These are phyloP conservation scores for Crepidodera aurea DNA, from an alignment of 2,888 invertebrate species.

Conservation along the genomic window DNA sequence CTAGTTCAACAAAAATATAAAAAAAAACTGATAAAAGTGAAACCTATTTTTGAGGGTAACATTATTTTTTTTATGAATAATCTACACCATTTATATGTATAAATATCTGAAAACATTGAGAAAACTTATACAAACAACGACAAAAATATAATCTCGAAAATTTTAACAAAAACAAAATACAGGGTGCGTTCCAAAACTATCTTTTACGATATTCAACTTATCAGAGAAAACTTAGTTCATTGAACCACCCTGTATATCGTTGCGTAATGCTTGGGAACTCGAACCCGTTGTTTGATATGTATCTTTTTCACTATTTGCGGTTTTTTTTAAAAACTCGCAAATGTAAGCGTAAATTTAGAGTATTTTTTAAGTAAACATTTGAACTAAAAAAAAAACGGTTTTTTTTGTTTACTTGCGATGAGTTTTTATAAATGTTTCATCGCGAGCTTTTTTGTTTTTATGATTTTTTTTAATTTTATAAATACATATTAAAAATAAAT, in stretches of 20 bases:
- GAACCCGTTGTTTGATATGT: constrained; percentile 44
- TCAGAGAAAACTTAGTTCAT: background rate
- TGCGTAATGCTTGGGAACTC: constrained; percentile 34
- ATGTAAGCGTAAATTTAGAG: constrained; percentile 34
- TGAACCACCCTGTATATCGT: constrained; percentile 35
- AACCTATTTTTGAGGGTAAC: constrained; percentile 13
- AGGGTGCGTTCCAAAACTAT: background rate
- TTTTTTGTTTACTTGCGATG: constrained; percentile 44
- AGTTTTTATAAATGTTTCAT: constrained; percentile 54
- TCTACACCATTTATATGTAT: constrained; percentile 30
- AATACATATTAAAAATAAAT: constrained; percentile 31
- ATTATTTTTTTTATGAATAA: constrained; percentile 25
- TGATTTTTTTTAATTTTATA: constrained; percentile 45
- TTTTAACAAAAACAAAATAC: constrained; percentile 31
- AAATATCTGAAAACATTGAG: constrained; percentile 34
- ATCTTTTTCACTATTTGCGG: constrained; percentile 40
- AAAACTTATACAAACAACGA: constrained; percentile 35
- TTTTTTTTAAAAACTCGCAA: constrained; percentile 24
- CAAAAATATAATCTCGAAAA: constrained; percentile 29
- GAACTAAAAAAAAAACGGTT: constrained; percentile 46
- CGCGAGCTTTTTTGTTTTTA: constrained; percentile 40
- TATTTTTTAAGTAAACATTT: constrained; percentile 16
- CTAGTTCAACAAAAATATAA: background rate
- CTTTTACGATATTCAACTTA: background rate
- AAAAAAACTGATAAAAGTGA: too few relatives aligned